Evolutionary conservation across 1,140 invertebrate species (phyloP).

Genomic region (Heliconius hewitsoni): DNA sequence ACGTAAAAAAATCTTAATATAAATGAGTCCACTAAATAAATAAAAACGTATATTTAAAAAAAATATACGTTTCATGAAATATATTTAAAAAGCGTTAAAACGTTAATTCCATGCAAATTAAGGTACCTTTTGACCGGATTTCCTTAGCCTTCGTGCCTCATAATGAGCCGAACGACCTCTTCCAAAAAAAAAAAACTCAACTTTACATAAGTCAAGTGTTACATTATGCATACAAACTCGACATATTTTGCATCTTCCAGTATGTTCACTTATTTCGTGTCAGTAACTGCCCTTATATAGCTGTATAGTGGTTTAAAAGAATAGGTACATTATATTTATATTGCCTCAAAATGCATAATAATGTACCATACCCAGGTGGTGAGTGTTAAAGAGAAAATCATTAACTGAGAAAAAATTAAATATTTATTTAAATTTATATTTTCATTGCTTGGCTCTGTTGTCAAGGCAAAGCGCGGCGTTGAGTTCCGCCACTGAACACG

Average conservation of each 20-base stretch:
- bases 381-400: slow-evolving; percentile 15
- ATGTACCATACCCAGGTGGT: slow-evolving; percentile 49
- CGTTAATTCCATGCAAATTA: slow-evolving; percentile 32
- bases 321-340: slow-evolving; percentile 58
- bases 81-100: slow-evolving; percentile 12
- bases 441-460: no score
- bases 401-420: no score
- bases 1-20: neutral
- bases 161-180: slow-evolving; percentile 36
- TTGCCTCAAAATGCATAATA: slow-evolving; percentile 39
- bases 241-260: slow-evolving; percentile 41
- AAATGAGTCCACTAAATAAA: neutral
- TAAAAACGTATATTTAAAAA: neutral
- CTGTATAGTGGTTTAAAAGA: slow-evolving; percentile 51
- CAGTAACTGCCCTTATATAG: slow-evolving; percentile 44
- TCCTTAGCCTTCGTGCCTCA: slow-evolving; percentile 27
- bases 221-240: slow-evolving; percentile 45
- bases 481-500: no score
- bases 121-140: slow-evolving; percentile 37
- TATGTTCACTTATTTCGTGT: slow-evolving; percentile 44
- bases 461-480: no score
- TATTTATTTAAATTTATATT: no score
- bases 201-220: slow-evolving; percentile 26
- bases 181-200: slow-evolving; percentile 32
- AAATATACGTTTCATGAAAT: neutral